These are phyloP conservation scores for Ceraclea dissimilis DNA, from an alignment of 2,888 invertebrate genomes.

Conservation along the genomic window DNA sequence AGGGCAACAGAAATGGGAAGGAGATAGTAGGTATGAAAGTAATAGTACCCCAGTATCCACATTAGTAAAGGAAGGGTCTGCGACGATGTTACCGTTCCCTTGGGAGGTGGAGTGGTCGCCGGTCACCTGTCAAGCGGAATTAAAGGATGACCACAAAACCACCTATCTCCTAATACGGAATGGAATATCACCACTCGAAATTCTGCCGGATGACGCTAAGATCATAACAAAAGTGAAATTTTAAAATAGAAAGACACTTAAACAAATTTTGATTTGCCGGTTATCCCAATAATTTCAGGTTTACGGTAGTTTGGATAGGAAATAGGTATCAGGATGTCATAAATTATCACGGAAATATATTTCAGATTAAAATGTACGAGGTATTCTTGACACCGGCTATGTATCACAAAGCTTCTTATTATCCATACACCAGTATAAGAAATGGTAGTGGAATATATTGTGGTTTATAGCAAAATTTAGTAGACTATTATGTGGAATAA, in stretches of 20 bases:
- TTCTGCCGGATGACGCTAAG: not conserved
- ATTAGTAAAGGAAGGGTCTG: slow-evolving; percentile 3
- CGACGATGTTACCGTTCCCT: slow-evolving; percentile 6
- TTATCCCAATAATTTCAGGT: no score
- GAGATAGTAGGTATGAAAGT: not conserved
- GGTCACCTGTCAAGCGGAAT: slow-evolving; percentile 40
- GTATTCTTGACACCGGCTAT: no score
- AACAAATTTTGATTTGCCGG: no score
- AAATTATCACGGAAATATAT: not conserved
- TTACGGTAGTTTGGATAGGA: not conserved
- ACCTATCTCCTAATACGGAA: slow-evolving; percentile 3
- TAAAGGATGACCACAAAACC: slow-evolving; percentile 36
- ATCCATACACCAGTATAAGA: no score
- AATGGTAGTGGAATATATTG: not conserved
- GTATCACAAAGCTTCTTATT: not conserved
- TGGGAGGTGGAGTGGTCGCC: slow-evolving; percentile 20
- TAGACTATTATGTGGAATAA: not conserved
- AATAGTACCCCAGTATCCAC: not conserved
- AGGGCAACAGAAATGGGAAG: not conserved
- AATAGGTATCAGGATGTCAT: slow-evolving; percentile 6
- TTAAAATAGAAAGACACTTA: no score
- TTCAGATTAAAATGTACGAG: not conserved
- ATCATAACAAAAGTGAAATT: no score
- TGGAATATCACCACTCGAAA: not conserved
- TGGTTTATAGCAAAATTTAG: not conserved